Conservation (phyloP, 2,888 invertebrate genomes). For the Phalera bucephala region DNA sequence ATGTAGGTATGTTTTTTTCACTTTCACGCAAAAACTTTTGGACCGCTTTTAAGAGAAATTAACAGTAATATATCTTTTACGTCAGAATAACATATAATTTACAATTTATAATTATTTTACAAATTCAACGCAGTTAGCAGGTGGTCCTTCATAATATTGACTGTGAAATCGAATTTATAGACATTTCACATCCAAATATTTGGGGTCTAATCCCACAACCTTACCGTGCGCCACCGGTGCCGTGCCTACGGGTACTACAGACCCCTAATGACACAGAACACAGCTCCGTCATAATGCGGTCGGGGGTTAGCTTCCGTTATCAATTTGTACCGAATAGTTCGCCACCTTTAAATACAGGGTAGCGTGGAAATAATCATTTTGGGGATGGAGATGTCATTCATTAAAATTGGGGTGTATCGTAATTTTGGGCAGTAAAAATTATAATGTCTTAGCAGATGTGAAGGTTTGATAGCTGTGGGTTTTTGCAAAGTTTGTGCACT, state of each 20-base stretch:
- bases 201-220: constrained; percentile 20
- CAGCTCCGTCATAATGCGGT: constrained; percentile 32
- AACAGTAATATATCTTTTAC: too few species aligned
- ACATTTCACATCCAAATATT: too few species aligned
- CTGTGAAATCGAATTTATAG: too few species aligned
- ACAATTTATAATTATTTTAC: too few species aligned
- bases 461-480: too few species aligned
- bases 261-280: constrained; percentile 51
- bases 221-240: constrained; percentile 18
- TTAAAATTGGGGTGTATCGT: constrained; percentile 32
- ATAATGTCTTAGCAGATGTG: constrained; percentile 5
- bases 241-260: constrained; percentile 48
- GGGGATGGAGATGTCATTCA: constrained; percentile 42
- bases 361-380: constrained; percentile 16
- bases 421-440: constrained; percentile 8
- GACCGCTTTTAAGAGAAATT: too few species aligned
- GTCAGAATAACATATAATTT: too few species aligned
- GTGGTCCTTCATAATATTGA: too few species aligned
- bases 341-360: constrained; percentile 58
- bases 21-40: too few species aligned
- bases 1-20: too few species aligned
- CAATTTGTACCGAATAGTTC: constrained; percentile 51
- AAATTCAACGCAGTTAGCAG: too few species aligned
- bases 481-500: too few species aligned
- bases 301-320: constrained; percentile 56